Evolutionary conservation across 2,113 vertebrate genomes (phyloP), one percentile per base, ranked within the genome.

Genomic region (Serilophus lunatus): DNA sequence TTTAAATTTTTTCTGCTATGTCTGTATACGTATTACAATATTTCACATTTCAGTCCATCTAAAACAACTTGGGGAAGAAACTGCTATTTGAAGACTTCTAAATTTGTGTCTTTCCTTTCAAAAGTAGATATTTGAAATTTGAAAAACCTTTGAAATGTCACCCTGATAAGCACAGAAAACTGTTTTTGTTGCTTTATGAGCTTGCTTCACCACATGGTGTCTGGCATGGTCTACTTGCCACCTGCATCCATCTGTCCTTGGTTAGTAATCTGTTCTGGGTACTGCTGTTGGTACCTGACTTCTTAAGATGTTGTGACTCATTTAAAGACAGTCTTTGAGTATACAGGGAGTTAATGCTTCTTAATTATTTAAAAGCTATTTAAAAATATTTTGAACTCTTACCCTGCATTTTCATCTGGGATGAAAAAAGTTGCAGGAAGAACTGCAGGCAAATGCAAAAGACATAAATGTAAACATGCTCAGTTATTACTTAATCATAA

Each of bases 231-330:
- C 71, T 82, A 28, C 42, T 25, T 82, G 65, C 82, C 85, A 95
- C 93, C 92, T 95, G 95, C 36, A 75, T 82, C 92, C 96, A 90
- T 96, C 90, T 92, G 93, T 88, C 85, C 85, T 85, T 91, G 35
- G 49, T 87, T 85, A 82, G 49, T 60, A 85, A 82, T 72, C 84
- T 72, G 66, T 68, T 26, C 36, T 66, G 82, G 79, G 36, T 82
- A 93, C 60, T 57, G 69, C 81, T 45, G 19, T 22, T 56, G 61
- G 81, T 71, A 94, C 71, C 77, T 51, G 66, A 80, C 66, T 82
- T 59, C 87, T 51, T 68, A 83, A 82, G 44, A 79, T 31, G 40
- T 40, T 38, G 47, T 70, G 75, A 90, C 29, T 94, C 90, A 88
- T 74, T 70, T 57, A 36, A 80, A 74, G 35, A 54, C 65, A 80